Conservation (phyloP, 2,797 vertebrate species). For the Anabas testudineus region DNA sequence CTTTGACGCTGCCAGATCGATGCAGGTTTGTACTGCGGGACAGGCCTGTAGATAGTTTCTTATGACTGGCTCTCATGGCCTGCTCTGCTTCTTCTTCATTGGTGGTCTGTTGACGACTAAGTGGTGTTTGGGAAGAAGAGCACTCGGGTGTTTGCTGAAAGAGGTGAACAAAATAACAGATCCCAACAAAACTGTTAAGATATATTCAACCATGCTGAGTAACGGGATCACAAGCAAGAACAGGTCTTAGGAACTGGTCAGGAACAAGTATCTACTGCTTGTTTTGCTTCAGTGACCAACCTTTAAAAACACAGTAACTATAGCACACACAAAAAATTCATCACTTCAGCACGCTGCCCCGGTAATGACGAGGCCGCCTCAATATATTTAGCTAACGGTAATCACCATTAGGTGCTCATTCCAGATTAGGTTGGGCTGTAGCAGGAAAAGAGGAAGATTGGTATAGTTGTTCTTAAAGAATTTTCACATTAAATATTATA, state of each 20-base stretch:
- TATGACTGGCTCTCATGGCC: slow-evolving; percentile 36
- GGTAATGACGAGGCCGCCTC: no score
- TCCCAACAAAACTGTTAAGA: slow-evolving; percentile 32
- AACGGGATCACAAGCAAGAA: no score
- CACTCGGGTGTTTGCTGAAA: slow-evolving; percentile 56
- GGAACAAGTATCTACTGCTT: background rate
- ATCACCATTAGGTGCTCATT: no score
- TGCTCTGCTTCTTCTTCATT: slow-evolving; percentile 38
- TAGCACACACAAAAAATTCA: no score
- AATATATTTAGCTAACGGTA: no score
- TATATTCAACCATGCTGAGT: background rate
- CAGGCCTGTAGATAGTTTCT: slow-evolving; percentile 21
- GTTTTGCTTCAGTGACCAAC: background rate
- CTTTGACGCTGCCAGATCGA: slow-evolving; percentile 72
- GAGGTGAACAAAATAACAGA: slow-evolving; percentile 66
- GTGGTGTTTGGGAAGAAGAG: slow-evolving; percentile 27
- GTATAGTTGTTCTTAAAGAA: background rate
- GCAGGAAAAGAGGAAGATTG: background rate
- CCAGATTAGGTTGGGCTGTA: background rate
- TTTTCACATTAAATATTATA: no score
- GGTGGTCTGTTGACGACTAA: slow-evolving; percentile 30
- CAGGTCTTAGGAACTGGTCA: no score
- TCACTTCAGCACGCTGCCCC: no score
- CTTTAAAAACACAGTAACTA: no score
- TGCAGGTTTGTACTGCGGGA: slow-evolving; percentile 48